Conservation (phyloP, 2,113 vertebrate species). For the Apteryx mantelli region DNA sequence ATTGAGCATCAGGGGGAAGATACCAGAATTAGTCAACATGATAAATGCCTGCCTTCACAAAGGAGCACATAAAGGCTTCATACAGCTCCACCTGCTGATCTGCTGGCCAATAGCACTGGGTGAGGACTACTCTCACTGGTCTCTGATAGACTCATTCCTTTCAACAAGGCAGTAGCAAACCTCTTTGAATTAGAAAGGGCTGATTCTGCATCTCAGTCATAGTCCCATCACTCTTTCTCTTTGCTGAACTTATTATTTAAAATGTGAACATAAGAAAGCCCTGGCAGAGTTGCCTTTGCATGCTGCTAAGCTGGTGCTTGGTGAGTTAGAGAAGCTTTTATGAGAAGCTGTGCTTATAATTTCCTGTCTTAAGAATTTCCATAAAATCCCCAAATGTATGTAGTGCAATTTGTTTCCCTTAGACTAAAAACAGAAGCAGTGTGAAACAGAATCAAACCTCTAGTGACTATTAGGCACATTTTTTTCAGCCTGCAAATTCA, state of each 20-base stretch:
- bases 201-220: neutral
- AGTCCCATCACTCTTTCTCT: neutral
- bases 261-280: neutral
- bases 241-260: neutral
- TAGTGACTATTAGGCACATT: fast-evolving
- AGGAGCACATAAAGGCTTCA: slow-evolving; percentile 1
- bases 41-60: slow-evolving; percentile 49
- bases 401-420: neutral
- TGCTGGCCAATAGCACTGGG: neutral
- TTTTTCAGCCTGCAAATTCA: neutral
- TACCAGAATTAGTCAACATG: slow-evolving; percentile 28
- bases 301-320: neutral
- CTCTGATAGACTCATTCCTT: neutral
- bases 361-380: neutral
- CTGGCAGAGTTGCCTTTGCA: neutral
- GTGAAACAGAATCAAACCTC: neutral
- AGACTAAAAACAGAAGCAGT: neutral
- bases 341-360: neutral
- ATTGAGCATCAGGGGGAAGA: neutral
- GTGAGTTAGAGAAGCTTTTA: neutral
- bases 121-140: neutral
- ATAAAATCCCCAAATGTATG: neutral
- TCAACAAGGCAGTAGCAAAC: neutral
- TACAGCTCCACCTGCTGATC: slow-evolving; percentile 10
- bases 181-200: neutral